Evolutionary conservation across 2,888 invertebrate genomes (phyloP).

Genomic region (Apodemia duryi): DNA sequence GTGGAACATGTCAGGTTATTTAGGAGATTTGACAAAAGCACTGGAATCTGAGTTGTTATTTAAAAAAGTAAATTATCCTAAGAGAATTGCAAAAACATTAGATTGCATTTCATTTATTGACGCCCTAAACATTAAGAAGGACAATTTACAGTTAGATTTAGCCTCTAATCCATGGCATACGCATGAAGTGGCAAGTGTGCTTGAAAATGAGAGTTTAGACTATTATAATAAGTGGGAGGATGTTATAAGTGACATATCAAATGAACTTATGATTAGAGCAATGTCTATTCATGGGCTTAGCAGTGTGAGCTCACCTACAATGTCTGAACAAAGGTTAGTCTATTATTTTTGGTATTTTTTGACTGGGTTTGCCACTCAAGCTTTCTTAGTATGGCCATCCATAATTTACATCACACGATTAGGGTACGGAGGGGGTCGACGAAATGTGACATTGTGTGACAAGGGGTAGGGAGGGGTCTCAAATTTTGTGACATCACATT

Average conservation of each 20-base stretch:
- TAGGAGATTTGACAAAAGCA: constrained; percentile 39
- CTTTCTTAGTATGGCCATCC: too few species aligned
- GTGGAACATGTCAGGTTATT: constrained; percentile 57
- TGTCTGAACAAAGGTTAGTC: constrained; percentile 52
- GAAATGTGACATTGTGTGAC: too few species aligned
- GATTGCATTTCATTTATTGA: constrained; percentile 66
- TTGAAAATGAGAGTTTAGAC: constrained; percentile 52
- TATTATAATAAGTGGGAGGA: constrained; percentile 44
- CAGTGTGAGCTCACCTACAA: constrained; percentile 44
- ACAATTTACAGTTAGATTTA: constrained; percentile 37
- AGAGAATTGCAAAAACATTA: constrained; percentile 41
- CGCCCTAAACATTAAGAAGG: constrained; percentile 36
- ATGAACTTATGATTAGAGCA: constrained; percentile 41
- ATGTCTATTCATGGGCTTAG: constrained; percentile 38
- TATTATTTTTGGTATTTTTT: constrained; percentile 11
- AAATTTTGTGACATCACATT: too few species aligned
- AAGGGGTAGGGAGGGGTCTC: too few species aligned
- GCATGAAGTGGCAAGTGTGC: constrained; percentile 52
- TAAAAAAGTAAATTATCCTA: background rate
- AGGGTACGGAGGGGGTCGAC: too few species aligned
- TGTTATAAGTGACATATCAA: constrained; percentile 46
- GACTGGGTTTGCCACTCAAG: too few species aligned
- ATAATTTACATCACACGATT: too few species aligned
- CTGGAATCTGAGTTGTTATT: constrained; percentile 19
- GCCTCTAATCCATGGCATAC: constrained; percentile 53